Conservation (phyloP, 2,113 vertebrate genomes). For the Psittacara wagleri region DNA sequence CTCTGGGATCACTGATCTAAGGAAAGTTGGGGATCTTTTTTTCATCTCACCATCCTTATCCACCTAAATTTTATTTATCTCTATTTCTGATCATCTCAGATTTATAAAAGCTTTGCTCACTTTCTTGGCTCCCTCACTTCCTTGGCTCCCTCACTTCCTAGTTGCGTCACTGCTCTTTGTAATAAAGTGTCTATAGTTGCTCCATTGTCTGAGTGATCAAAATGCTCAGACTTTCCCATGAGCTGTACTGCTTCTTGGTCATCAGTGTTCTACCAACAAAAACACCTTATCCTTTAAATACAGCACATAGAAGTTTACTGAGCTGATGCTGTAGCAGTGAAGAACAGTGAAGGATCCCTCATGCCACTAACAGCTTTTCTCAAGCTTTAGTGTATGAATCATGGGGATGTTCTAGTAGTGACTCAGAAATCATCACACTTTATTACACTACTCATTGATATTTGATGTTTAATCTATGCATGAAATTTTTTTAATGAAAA, state of each 20-base stretch:
- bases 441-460: conserved; percentile 9
- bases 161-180: background rate
- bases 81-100: background rate
- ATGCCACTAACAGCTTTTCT: conserved; percentile 32
- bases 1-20: background rate
- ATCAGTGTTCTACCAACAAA: conserved; percentile 25
- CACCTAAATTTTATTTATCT: background rate
- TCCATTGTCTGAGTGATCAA: conserved; percentile 9
- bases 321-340: background rate
- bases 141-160: background rate
- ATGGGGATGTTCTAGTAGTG: conserved; percentile 37
- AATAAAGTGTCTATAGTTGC: background rate
- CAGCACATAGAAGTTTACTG: conserved; percentile 8
- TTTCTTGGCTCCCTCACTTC: background rate
- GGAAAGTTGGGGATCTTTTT: background rate
- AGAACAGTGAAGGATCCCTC: background rate
- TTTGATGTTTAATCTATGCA: conserved; percentile 9
- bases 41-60: background rate
- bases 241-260: conserved; percentile 51
- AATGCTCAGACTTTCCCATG: conserved; percentile 49
- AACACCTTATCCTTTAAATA: conserved; percentile 41
- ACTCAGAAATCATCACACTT: conserved; percentile 48
- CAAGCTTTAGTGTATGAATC: conserved; percentile 45
- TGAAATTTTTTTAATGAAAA: background rate
- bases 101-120: background rate